Percentiles rank a stretch among this genome's conserved stretches.
Conservation (phyloP, 2,888 invertebrate genomes). For the Drymonia ruficornis region DNA sequence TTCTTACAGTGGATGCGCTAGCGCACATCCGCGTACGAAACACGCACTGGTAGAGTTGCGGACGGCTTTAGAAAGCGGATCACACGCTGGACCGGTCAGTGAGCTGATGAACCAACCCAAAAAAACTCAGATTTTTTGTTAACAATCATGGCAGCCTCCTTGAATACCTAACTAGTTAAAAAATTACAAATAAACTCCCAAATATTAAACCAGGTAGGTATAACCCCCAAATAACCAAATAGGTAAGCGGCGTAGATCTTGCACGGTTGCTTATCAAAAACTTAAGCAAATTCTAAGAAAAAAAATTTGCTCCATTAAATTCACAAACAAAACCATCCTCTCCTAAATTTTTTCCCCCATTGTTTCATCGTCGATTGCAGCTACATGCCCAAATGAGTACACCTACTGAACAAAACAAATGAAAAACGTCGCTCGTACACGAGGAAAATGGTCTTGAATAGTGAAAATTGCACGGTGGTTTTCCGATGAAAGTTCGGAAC, state of each 20-base stretch:
- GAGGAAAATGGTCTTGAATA: slow-evolving; percentile 45
- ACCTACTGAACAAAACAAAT: slow-evolving; percentile 10
- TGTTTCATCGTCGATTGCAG: not conserved
- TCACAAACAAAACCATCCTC: not conserved
- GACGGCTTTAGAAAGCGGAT: slow-evolving; percentile 77
- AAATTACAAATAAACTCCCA: no score
- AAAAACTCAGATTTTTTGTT: slow-evolving; percentile 51
- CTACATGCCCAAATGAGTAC: not conserved
- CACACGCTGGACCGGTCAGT: slow-evolving; percentile 68
- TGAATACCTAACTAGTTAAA: not conserved
- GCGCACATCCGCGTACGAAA: slow-evolving; percentile 70
- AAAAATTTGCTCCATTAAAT: no score
- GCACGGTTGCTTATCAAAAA: not conserved
- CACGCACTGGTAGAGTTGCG: slow-evolving; percentile 64
- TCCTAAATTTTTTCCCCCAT: not conserved
- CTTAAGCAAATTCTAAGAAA: not conserved
- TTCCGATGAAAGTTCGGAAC: slow-evolving; percentile 73
- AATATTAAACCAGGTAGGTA: no score
- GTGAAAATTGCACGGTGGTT: slow-evolving; percentile 64
- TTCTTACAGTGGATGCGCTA: slow-evolving; percentile 44
- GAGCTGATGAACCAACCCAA: slow-evolving; percentile 58
- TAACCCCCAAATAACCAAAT: no score
- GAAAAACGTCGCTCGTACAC: slow-evolving; percentile 9
- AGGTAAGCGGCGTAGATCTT: no score
- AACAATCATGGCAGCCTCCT: not conserved